Conservation (phyloP, 1,140 invertebrate species). For the Hyles euphorbiae region DNA sequence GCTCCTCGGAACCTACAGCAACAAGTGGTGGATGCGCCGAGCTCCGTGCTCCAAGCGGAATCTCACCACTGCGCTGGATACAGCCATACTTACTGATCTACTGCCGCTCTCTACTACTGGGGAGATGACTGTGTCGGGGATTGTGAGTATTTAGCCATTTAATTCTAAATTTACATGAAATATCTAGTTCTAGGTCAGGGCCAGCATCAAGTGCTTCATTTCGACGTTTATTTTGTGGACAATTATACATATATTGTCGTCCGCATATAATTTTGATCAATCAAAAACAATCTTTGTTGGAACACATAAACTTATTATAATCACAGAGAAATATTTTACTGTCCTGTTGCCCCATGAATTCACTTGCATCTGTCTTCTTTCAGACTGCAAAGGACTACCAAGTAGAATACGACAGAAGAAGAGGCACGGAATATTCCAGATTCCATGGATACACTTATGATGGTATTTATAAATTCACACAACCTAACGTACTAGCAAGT, state of each 20-base stretch:
- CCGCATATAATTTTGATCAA: too few species aligned
- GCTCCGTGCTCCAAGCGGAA: constrained; percentile 85
- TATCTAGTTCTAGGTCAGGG: too few species aligned
- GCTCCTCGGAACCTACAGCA: constrained; percentile 91
- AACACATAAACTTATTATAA: too few species aligned
- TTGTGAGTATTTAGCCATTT: constrained; percentile 83
- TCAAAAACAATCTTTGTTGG: too few species aligned
- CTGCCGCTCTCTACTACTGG: constrained; percentile 77
- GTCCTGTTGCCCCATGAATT: too few species aligned
- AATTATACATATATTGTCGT: too few species aligned
- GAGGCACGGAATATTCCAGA: constrained; percentile 90
- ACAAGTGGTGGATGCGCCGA: constrained; percentile 84
- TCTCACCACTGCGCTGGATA: constrained; percentile 89
- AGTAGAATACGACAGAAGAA: constrained; percentile 86
- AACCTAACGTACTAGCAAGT: too few species aligned
- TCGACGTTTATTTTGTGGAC: too few species aligned
- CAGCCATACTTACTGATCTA: constrained; percentile 88
- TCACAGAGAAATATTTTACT: too few species aligned
- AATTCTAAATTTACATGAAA: too few species aligned
- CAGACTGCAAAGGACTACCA: constrained; percentile 93
- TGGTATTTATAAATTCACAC: constrained; percentile 65
- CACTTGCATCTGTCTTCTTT: background rate
- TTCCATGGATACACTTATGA: constrained; percentile 99
- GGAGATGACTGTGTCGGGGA: constrained; percentile 91
- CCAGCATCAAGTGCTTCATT: too few species aligned